Base-by-base conservation (phyloP, 2,113 vertebrate species). In the Alethe castanea region DNA sequence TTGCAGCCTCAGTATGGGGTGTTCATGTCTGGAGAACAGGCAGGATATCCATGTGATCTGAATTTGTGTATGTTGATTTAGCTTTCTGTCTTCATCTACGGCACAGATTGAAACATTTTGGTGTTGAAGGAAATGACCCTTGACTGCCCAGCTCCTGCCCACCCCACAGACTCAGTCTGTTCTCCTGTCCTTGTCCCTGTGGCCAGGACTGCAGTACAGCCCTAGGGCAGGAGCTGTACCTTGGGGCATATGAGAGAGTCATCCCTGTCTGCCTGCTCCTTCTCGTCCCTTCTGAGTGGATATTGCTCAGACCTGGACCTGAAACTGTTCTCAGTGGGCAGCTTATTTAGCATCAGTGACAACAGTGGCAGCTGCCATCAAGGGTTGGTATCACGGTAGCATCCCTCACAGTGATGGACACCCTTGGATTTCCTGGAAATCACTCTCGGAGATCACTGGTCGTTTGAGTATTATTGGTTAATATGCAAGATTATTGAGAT, bases 241-340 rank as follows among this genome's bases (percentile, higher is more conserved):
- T 31, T 81, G 61, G 25, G 10, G 23, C 11, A 13, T 35, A 20
- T 25, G 18, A 47, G 44, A 40, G 26, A 26, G 19, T 53, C 3
- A 14, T 15, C 19, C 12, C 66, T 88, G 14, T 26, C 59, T 71
- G 20, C 20, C 57, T 15, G 16, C 10, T 90, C 17, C 12, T 47
- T 66, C 52, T 76, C 0, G 2, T 54, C 35, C 44, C 3, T 0
- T 38, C 18, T 12, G 8, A 18, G 33, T 24, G 12, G 25, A 45
- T 92, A 38, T 24, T 79, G 25, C 52, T 74, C 22, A 18, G 7
- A 25, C 17, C 23, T 54, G 50, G 44, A 61, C 23, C 53, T 74
- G 35, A 33, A 70, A 9, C 60, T 78, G 20, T 10, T 89, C 36
- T n/a, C 19, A n/a, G 11, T 45, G 69, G 56, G 56, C n/a, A 81